Evolutionary conservation across 2,888 invertebrate species (phyloP).

Genomic region (Serripes groenlandicus): DNA sequence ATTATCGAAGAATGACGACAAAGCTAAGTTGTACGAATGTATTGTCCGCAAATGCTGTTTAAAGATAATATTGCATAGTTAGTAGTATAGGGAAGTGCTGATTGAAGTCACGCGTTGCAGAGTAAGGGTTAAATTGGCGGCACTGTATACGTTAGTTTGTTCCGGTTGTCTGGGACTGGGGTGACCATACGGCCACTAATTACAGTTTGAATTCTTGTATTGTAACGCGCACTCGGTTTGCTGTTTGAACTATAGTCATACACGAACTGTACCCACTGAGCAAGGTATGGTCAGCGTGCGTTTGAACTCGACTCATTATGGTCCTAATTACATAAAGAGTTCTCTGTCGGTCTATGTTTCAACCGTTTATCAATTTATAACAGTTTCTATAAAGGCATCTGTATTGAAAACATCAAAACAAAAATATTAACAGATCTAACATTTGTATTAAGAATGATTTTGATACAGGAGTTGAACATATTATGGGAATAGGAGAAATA

Average conservation of each 20-base stretch:
- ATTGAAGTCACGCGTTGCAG: too few relatives aligned
- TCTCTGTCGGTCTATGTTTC: not conserved
- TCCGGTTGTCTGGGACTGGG: conserved; percentile 4
- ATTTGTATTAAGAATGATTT: too few relatives aligned
- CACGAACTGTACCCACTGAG: conserved; percentile 7
- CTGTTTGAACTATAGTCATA: conserved; percentile 7
- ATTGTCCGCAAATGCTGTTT: too few relatives aligned
- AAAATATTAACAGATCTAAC: too few relatives aligned
- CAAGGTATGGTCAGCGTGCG: conserved; percentile 17
- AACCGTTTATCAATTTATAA: too few relatives aligned
- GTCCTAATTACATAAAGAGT: not conserved
- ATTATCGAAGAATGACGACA: too few relatives aligned
- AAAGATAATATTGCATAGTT: too few relatives aligned
- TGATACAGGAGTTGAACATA: too few relatives aligned
- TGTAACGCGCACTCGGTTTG: not conserved
- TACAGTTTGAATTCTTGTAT: conserved; percentile 16
- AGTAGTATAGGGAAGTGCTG: too few relatives aligned
- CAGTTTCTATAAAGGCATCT: too few relatives aligned
- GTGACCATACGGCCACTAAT: conserved; percentile 7
- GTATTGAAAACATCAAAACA: too few relatives aligned
- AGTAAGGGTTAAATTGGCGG: not conserved
- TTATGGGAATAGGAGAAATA: conserved; percentile 4
- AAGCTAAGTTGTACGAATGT: too few relatives aligned
- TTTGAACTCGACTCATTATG: conserved; percentile 1
- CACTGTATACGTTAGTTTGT: conserved; percentile 19